These are phyloP conservation scores for Sinodicranocentrus sp. DNA, from an alignment of 2,888 invertebrate species.

Conservation along the genomic window DNA sequence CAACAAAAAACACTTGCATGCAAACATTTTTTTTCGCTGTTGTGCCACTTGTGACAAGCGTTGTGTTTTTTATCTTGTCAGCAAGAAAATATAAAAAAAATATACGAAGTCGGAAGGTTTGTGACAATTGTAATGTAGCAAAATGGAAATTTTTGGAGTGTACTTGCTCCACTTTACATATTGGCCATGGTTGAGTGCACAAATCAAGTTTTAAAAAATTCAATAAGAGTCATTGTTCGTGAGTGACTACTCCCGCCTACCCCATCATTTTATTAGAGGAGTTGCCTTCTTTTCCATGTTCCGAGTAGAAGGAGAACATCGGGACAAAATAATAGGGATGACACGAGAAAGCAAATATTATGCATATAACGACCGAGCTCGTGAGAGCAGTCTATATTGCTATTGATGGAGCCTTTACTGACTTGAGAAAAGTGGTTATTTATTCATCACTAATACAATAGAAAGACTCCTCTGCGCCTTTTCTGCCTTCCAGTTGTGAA, in stretches of 20 bases:
- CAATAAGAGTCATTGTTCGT: neutral
- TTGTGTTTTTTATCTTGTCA: neutral
- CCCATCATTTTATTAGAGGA: constrained; percentile 5
- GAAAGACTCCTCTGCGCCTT: neutral
- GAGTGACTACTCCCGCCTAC: neutral
- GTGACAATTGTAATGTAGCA: too few relatives aligned
- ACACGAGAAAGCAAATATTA: neutral
- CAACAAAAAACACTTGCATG: constrained; percentile 19
- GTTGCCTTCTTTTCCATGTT: too few relatives aligned
- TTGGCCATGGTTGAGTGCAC: neutral
- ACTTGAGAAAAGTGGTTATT: constrained; percentile 36
- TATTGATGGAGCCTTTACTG: constrained; percentile 13
- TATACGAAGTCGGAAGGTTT: too few relatives aligned
- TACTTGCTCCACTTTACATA: too few relatives aligned
- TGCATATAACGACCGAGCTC: neutral
- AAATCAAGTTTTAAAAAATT: constrained; percentile 18
- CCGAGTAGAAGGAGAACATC: too few relatives aligned
- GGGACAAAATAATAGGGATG: neutral
- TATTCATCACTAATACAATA: constrained; percentile 35
- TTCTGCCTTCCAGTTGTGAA: neutral
- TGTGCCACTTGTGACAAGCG: neutral
- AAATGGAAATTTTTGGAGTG: too few relatives aligned
- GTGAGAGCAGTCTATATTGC: neutral
- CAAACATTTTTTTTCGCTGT: constrained; percentile 18
- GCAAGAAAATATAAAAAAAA: neutral